Evolutionary conservation across 2,113 vertebrate species (phyloP).

Genomic region (Percopsis transmontana): DNA sequence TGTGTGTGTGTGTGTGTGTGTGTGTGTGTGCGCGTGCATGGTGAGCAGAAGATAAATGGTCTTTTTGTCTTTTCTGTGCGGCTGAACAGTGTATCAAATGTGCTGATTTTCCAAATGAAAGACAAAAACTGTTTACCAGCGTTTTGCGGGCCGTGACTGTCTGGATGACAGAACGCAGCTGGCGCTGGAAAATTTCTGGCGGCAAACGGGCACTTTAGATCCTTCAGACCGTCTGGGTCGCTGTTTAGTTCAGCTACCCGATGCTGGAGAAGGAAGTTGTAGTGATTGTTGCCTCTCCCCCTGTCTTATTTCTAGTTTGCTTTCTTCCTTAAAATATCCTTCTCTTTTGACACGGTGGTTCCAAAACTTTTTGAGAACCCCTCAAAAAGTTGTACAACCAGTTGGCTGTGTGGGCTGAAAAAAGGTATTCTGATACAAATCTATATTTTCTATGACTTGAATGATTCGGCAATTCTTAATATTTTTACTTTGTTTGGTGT

Average conservation of each 20-base stretch:
- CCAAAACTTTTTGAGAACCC: no score
- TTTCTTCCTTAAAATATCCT: no score
- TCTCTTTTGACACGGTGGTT: no score
- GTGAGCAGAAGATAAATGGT: slow-evolving; percentile 49
- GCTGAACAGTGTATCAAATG: slow-evolving; percentile 53
- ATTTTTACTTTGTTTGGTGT: no score
- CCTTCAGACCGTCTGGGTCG: slow-evolving; percentile 34
- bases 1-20: neutral
- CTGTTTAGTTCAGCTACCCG: slow-evolving; percentile 33
- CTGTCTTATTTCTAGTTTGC: slow-evolving; percentile 29
- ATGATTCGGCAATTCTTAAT: no score
- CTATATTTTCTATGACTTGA: no score
- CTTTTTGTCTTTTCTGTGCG: slow-evolving; percentile 33
- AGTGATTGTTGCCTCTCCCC: slow-evolving; percentile 24
- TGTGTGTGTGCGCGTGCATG: neutral
- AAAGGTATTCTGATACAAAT: no score
- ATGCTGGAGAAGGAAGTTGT: slow-evolving; percentile 6
- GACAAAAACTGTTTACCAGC: slow-evolving; percentile 64
- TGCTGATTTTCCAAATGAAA: slow-evolving; percentile 69
- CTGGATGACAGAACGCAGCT: slow-evolving; percentile 54
- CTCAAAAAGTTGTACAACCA: no score
- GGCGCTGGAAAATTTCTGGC: slow-evolving; percentile 54
- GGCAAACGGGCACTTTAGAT: slow-evolving; percentile 46
- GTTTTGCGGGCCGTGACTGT: slow-evolving; percentile 41
- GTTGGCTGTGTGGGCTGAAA: no score